Conservation (phyloP, 23 tunicate species). For the Phallusia fumigata region DNA sequence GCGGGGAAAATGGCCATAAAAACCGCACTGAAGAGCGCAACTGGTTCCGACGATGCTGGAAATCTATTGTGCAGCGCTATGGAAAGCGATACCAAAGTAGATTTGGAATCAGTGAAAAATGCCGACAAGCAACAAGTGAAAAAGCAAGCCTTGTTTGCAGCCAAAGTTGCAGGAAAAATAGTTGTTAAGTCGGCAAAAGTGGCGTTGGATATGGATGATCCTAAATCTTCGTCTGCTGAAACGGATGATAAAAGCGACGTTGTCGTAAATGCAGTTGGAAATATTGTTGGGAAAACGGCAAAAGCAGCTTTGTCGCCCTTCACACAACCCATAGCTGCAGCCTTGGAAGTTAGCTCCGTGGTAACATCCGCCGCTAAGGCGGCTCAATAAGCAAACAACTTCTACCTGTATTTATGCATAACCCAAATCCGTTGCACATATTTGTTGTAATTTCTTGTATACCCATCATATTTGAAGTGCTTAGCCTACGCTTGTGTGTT, state of each 20-base stretch:
- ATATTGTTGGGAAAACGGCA: background rate
- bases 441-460: too few species aligned
- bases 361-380: background rate
- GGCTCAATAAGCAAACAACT: too few species aligned
- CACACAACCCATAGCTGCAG: background rate
- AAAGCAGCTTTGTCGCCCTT: background rate
- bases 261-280: background rate
- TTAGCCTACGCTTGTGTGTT: too few species aligned
- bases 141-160: background rate
- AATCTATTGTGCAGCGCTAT: background rate
- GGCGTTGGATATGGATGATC: background rate
- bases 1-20: background rate
- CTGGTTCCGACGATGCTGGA: background rate
- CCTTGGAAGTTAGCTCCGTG: background rate
- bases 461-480: too few species aligned
- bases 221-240: background rate
- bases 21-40: background rate
- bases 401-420: too few species aligned
- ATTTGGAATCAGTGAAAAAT: background rate
- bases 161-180: background rate
- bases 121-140: background rate
- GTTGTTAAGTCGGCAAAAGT: background rate
- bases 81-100: background rate
- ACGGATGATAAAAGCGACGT: background rate
- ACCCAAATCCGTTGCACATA: too few species aligned